These are phyloP conservation scores for Cheilosia urbana DNA, from an alignment of 2,888 invertebrate genomes.

Conservation along the genomic window DNA sequence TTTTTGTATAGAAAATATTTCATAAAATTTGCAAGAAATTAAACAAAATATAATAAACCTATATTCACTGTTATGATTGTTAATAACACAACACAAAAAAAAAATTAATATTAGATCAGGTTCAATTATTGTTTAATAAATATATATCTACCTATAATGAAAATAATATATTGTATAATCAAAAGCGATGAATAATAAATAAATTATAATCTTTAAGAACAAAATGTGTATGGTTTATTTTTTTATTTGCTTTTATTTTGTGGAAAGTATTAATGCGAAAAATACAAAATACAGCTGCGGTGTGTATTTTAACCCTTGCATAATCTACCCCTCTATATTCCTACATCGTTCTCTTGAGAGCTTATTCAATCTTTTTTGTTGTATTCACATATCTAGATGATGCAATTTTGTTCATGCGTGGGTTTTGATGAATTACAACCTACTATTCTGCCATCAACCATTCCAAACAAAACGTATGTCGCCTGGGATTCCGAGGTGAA, in stretches of 20 bases:
- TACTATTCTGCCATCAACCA: too few species aligned
- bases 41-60: conserved; percentile 18
- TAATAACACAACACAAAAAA: conserved; percentile 40
- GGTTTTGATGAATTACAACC: too few species aligned
- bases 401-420: too few species aligned
- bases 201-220: conserved; percentile 54
- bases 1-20: conserved; percentile 60
- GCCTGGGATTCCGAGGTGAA: too few species aligned
- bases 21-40: conserved; percentile 39
- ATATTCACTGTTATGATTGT: conserved; percentile 67
- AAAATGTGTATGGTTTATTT: not conserved
- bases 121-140: conserved; percentile 60
- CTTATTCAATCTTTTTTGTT: too few species aligned
- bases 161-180: conserved; percentile 52
- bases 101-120: conserved; percentile 42
- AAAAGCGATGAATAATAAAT: conserved; percentile 46
- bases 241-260: not conserved
- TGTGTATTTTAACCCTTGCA: too few species aligned
- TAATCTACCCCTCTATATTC: too few species aligned
- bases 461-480: too few species aligned
- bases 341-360: too few species aligned
- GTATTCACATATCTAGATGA: too few species aligned
- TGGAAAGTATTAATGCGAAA: too few species aligned
- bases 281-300: too few species aligned
- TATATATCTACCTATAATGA: conserved; percentile 29